Base-by-base conservation (phyloP, 2,113 vertebrate genomes). In the Erythrocebus patas region DNA sequence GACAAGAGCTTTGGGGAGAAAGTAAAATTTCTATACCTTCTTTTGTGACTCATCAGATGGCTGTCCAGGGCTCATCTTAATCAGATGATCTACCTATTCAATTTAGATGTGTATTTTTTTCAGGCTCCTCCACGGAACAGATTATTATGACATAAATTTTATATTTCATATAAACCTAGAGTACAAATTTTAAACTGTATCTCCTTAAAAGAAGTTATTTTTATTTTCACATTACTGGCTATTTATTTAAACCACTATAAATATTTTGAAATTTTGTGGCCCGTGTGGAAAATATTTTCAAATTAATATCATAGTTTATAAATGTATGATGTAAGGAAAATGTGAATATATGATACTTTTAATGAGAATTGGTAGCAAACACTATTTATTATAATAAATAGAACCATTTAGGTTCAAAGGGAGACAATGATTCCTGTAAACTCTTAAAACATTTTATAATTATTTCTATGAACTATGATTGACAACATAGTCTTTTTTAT, bases 241-340 rank as follows among this genome's bases (percentile, higher is more conserved):
- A 48, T 68, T 78, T 91, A 59, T 66, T 80, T 89, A 83, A 43
- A 81, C 18, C 18, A 45, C 32, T 91, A 1, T 76, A 96, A 91
- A 72, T 11, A 55, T 20, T 84, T 6, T 3, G 52, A 27, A 64
- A 72, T 87, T 86, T 66, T 95, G 6, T 92, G 27, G 23, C 25
- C 59, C 64, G 6, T 3, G 96, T 48, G 84, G n/a, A 76, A 59
- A 95, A 43, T 93, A 88, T 83, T 94, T 92, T 81, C 5, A 96
- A 97, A 40, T 88, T 70, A 89, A 2, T 30, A 8, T 17, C 75
- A 2, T 22, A 88, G 95, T 38, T 80, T 40, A 94, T 38, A 94
- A 38, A 1, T 9, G 4, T n/a, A 38, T 59, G 1, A 2, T 27
- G 27, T 97, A 85, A 40, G 16, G 18, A 68, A 97, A 93, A 87